Conservation (phyloP, 2,888 invertebrate species). For the Drosophila planitibia region DNA sequence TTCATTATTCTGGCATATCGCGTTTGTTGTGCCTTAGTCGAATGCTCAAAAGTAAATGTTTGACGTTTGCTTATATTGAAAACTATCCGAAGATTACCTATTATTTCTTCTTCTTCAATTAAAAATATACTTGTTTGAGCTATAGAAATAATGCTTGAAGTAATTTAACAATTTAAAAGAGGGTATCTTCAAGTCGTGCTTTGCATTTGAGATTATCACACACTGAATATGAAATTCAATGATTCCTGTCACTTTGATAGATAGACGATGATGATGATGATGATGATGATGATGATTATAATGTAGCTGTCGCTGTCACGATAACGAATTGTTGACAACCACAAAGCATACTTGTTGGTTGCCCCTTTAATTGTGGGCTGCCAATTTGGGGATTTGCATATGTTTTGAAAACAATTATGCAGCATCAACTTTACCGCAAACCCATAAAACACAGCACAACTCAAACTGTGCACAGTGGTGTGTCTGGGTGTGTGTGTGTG, state of each 20-base stretch:
- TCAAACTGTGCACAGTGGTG: conserved; percentile 9
- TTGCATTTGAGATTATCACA: conserved; percentile 50
- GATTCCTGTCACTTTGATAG: conserved; percentile 15
- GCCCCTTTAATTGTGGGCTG: conserved; percentile 17
- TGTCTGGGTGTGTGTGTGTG: background rate
- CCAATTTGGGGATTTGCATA: conserved; percentile 45
- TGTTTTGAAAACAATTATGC: conserved; percentile 65
- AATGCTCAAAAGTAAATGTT: background rate
- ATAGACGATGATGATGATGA: conserved; percentile 8
- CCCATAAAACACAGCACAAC: background rate
- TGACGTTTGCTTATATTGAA: background rate
- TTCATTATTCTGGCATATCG: background rate
- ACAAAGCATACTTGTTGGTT: conserved; percentile 46
- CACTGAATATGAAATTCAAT: conserved; percentile 21
- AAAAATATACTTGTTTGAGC: background rate
- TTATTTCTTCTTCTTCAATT: no score
- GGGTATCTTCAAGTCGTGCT: no score
- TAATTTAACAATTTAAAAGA: background rate
- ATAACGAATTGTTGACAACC: conserved; percentile 45
- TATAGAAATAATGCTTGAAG: background rate
- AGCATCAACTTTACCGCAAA: conserved; percentile 17
- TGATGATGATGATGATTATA: conserved; percentile 10
- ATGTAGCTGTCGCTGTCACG: conserved; percentile 27
- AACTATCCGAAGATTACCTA: background rate
- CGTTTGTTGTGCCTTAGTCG: background rate